Percentiles rank a stretch among this genome's conserved stretches.
These are phyloP conservation scores for Mactra quadrangularis DNA, from an alignment of 1,140 invertebrate species.

Conservation along the genomic window DNA sequence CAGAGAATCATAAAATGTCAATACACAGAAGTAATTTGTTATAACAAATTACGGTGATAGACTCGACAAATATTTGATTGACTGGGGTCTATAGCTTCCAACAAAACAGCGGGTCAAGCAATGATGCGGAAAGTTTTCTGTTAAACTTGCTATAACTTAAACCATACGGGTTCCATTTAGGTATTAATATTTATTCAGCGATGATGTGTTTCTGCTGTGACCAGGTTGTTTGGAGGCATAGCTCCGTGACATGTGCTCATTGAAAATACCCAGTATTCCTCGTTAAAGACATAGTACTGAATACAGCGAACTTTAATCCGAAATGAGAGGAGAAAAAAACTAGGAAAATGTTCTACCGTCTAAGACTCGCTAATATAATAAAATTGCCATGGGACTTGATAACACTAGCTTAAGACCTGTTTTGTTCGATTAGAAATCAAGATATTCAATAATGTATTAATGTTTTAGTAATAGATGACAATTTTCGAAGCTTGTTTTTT, in stretches of 20 bases:
- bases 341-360: too few species aligned
- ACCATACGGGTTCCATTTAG: conserved; percentile 50
- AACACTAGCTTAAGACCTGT: too few species aligned
- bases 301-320: too few species aligned
- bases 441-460: too few species aligned
- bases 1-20: conserved; percentile 56
- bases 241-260: conserved; percentile 23
- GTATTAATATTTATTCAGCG: conserved; percentile 62
- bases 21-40: conserved; percentile 62
- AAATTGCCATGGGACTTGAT: too few species aligned
- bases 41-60: conserved; percentile 63
- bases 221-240: conserved; percentile 17
- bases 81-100: conserved; percentile 32
- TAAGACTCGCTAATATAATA: too few species aligned
- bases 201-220: conserved; percentile 4
- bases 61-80: conserved; percentile 63
- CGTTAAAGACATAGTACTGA: too few species aligned
- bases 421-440: too few species aligned
- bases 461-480: too few species aligned
- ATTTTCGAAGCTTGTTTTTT: too few species aligned
- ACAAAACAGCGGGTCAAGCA: conserved; percentile 38
- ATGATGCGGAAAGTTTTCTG: conserved; percentile 35
- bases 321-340: too few species aligned
- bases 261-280: conserved; percentile 6
- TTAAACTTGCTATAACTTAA: conserved; percentile 7